Evolutionary conservation across 2,113 vertebrate genomes (phyloP).

Genomic region (Elgaria multicarinata): DNA sequence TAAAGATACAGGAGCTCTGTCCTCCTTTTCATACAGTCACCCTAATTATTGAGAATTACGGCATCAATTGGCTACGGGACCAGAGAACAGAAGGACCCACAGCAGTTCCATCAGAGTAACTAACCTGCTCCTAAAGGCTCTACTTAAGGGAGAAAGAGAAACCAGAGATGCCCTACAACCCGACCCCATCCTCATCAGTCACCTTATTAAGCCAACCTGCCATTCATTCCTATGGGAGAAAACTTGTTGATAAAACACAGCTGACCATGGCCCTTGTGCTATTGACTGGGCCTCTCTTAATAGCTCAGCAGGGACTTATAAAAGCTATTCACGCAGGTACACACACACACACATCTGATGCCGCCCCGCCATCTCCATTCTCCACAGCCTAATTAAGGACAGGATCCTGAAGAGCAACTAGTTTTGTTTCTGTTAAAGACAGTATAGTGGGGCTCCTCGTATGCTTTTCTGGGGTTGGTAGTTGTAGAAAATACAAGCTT

Average conservation of each 20-base stretch:
- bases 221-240: not conserved
- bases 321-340: slow-evolving; percentile 1
- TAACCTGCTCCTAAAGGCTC: not conserved
- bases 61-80: not conserved
- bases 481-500: not conserved
- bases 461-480: not conserved
- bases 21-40: too few species aligned
- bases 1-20: too few species aligned
- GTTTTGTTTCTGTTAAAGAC: not conserved
- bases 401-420: not conserved
- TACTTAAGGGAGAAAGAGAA: not conserved
- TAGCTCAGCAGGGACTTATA: not conserved
- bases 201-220: not conserved
- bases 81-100: not conserved
- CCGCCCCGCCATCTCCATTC: not conserved
- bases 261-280: not conserved
- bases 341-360: not conserved
- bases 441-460: not conserved
- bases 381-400: not conserved
- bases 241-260: slow-evolving; percentile 4
- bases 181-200: not conserved
- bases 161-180: not conserved
- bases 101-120: not conserved
- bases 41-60: not conserved
- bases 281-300: not conserved